phyloP scores from a whole-genome alignment of 1,140 invertebrate species.

The Myzus persicae region DNA sequence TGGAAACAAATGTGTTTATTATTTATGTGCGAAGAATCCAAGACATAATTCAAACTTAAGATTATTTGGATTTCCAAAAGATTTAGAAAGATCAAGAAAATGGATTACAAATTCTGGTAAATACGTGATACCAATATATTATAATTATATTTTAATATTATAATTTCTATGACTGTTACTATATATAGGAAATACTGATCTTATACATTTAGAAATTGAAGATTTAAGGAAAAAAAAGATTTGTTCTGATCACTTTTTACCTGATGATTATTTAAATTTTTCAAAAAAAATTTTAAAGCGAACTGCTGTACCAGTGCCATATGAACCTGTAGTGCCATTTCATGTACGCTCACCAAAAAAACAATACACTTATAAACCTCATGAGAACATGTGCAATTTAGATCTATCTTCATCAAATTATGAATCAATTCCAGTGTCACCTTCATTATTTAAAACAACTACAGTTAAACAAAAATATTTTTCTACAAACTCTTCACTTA shows the following conservation, averaged over 20 bases:
- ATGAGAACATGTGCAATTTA: neutral
- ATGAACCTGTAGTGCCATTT: neutral
- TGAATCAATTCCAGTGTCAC: neutral
- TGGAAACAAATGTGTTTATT: constrained; percentile 11
- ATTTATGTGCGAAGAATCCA: neutral
- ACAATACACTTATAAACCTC: neutral
- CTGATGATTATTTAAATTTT: neutral
- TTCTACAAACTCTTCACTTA: neutral
- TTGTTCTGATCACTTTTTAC: neutral
- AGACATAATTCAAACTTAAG: neutral
- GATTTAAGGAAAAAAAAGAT: neutral
- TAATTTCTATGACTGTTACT: neutral
- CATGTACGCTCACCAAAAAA: neutral
- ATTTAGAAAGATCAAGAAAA: neutral
- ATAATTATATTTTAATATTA: too few relatives aligned
- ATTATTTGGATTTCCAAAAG: neutral
- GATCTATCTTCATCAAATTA: neutral
- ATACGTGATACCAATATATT: neutral
- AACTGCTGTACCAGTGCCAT: neutral
- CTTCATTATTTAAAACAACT: too few relatives aligned
- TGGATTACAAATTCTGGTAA: constrained; percentile 13
- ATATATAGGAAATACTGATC: neutral
- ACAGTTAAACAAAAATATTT: neutral
- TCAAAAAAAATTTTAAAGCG: neutral
- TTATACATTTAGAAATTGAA: neutral